Conservation (phyloP, 1,140 invertebrate genomes). For the Andrena cerasifolii region DNA sequence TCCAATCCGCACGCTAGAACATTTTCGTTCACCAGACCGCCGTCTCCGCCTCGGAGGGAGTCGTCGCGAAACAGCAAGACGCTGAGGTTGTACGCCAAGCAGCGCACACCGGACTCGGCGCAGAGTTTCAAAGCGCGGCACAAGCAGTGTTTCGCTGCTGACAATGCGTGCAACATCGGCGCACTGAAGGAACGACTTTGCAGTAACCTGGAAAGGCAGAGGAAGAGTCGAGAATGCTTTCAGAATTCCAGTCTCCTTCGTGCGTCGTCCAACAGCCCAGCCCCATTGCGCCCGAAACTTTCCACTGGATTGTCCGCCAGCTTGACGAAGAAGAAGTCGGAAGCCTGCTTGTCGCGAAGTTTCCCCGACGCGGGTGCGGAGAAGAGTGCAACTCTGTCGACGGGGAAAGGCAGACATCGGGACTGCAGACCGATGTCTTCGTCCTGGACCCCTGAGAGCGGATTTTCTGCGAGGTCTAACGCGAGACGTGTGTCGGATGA, state of each 20-base stretch:
- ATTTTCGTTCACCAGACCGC: constrained; percentile 77
- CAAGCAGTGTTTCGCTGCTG: constrained; percentile 83
- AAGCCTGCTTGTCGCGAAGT: constrained; percentile 59
- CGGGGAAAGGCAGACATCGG: not conserved
- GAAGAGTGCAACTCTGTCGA: not conserved
- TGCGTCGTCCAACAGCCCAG: constrained; percentile 27
- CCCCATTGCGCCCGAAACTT: constrained; percentile 11
- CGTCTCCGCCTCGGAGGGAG: constrained; percentile 87
- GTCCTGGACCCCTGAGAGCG: not conserved
- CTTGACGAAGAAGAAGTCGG: constrained; percentile 64
- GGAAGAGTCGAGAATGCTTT: constrained; percentile 77
- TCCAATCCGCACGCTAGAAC: constrained; percentile 13
- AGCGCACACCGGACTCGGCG: constrained; percentile 29
- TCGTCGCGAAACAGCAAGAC: constrained; percentile 89
- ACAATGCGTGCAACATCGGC: constrained; percentile 82
- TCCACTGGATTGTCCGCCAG: constrained; percentile 21
- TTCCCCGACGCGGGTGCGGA: not conserved
- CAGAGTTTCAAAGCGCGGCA: constrained; percentile 78
- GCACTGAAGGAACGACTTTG: constrained; percentile 84
- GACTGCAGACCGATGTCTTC: not conserved
- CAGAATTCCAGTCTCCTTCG: constrained; percentile 57
- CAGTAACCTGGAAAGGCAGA: constrained; percentile 82
- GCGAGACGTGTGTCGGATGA: no score
- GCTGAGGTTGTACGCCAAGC: constrained; percentile 83
- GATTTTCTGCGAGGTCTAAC: not conserved